These are phyloP conservation scores for Achatina immaculata DNA, from an alignment of 1,140 invertebrate genomes.

Conservation along the genomic window DNA sequence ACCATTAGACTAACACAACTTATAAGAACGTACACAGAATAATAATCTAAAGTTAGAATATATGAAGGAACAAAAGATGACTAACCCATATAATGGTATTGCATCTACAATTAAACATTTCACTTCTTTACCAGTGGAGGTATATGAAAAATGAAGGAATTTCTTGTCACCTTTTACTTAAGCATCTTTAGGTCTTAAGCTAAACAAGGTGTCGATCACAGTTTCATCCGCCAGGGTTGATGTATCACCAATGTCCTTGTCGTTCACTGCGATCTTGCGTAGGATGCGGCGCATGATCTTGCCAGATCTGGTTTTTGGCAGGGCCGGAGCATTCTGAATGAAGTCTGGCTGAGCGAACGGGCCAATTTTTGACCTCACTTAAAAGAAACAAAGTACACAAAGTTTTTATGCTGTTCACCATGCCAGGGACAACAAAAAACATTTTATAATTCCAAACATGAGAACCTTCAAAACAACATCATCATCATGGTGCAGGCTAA, in stretches of 20 bases:
- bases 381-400: slow-evolving; percentile 40
- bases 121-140: too few species aligned
- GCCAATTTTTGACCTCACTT: slow-evolving; percentile 92
- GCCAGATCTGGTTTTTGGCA: slow-evolving; percentile 97
- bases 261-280: slow-evolving; percentile 87
- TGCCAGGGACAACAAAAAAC: background rate
- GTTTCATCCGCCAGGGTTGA: slow-evolving; percentile 91
- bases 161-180: too few species aligned
- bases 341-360: slow-evolving; percentile 96
- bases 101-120: too few species aligned
- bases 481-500: too few species aligned
- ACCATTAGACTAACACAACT: too few species aligned
- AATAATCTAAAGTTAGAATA: too few species aligned
- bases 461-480: background rate
- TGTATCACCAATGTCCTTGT: slow-evolving; percentile 89
- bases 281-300: slow-evolving; percentile 98
- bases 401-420: background rate
- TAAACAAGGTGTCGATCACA: slow-evolving; percentile 76
- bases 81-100: too few species aligned
- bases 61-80: too few species aligned
- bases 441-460: background rate
- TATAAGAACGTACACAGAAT: too few species aligned
- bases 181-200: slow-evolving; percentile 56
- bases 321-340: slow-evolving; percentile 87
- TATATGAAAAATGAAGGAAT: too few species aligned